Percentiles rank a stretch among this genome's conserved stretches.
phyloP scores from a whole-genome alignment of 2,113 vertebrate species.

The Protomyctophum bolini region DNA sequence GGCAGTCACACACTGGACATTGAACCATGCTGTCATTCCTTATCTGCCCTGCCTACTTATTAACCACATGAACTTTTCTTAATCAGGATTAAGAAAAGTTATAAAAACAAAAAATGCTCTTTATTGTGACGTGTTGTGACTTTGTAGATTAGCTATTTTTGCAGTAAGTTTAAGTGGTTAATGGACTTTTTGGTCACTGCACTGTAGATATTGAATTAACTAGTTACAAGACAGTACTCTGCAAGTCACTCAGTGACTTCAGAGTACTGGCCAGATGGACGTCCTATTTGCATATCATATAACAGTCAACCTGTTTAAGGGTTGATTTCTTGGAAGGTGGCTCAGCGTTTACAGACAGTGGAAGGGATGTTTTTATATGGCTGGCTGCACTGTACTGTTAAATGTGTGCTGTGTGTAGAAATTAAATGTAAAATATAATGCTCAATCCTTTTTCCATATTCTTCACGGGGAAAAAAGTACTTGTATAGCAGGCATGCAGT shows the following conservation, averaged over 20 bases:
- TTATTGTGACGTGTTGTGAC: no score
- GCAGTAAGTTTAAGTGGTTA: no score
- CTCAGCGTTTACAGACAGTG: constrained; percentile 64
- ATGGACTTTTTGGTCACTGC: no score
- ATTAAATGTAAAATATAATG: no score
- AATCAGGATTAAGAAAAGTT: no score
- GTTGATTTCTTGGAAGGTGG: constrained; percentile 89
- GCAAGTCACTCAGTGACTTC: constrained; percentile 53
- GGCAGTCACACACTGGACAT: not conserved
- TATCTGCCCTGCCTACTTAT: not conserved
- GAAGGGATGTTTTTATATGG: constrained; percentile 52
- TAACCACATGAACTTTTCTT: no score
- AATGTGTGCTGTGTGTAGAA: not conserved
- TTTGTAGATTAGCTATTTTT: no score
- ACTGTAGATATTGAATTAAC: no score
- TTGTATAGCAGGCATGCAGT: not conserved
- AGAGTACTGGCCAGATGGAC: constrained; percentile 80
- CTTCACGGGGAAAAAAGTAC: no score
- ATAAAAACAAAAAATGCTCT: no score
- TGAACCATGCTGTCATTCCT: not conserved
- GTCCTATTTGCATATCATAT: constrained; percentile 93
- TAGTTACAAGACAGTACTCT: constrained; percentile 3
- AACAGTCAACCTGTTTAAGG: constrained; percentile 78
- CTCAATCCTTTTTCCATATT: no score
- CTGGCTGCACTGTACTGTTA: constrained; percentile 2